Evolutionary conservation across 2,113 vertebrate genomes (phyloP).

Genomic region (Periophthalmus modestus): DNA sequence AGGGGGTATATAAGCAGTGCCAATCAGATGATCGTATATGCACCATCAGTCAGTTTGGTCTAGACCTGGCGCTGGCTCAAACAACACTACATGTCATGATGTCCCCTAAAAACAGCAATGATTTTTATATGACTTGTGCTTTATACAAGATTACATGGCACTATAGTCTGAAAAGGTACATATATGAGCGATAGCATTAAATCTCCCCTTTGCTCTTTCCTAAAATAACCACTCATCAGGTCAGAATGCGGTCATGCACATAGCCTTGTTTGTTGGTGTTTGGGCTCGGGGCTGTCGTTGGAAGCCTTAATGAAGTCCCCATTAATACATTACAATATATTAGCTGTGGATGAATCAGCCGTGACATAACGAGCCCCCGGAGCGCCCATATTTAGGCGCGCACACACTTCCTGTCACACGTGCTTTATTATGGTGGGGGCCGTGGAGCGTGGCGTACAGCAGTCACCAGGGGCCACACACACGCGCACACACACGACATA

Average conservation of each 20-base stretch:
- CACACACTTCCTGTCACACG: conserved; percentile 10
- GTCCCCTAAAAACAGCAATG: too few relatives aligned
- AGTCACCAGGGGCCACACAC: conserved; percentile 67
- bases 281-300: conserved; percentile 22
- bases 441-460: conserved; percentile 58
- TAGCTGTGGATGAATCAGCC: conserved; percentile 17
- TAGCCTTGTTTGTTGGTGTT: conserved; percentile 13
- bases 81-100: too few relatives aligned
- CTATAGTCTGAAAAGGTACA: too few relatives aligned
- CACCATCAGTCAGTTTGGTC: too few relatives aligned
- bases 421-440: conserved; percentile 25
- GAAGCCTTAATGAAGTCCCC: conserved; percentile 26
- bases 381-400: conserved; percentile 20
- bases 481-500: conserved; percentile 48
- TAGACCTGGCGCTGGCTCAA: too few relatives aligned
- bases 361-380: conserved; percentile 36
- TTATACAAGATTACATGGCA: too few relatives aligned
- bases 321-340: conserved; percentile 22
- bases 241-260: background rate
- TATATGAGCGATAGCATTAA: too few relatives aligned
- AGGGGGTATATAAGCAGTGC: too few relatives aligned
- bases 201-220: background rate
- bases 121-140: too few relatives aligned
- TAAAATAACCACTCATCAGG: background rate
- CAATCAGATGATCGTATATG: too few relatives aligned